phyloP scores from a whole-genome alignment of 2,888 invertebrate species.

The Seira ritae region DNA sequence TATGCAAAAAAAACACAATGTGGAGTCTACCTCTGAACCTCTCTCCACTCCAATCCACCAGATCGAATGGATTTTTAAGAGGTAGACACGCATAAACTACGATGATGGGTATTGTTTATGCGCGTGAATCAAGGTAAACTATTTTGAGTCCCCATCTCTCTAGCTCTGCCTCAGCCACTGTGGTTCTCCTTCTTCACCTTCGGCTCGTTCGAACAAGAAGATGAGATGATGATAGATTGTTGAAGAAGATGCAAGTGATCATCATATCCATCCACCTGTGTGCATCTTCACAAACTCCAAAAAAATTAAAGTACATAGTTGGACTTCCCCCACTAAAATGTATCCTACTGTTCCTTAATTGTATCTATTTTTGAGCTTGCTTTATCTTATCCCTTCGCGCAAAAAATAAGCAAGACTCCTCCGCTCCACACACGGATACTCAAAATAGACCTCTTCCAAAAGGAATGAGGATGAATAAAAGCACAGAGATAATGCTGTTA shows the following conservation, averaged over 20 bases:
- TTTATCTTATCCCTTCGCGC: not conserved
- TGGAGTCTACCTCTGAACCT: not conserved
- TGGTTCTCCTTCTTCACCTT: not conserved
- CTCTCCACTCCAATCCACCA: conserved; percentile 3
- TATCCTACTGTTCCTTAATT: conserved; percentile 9
- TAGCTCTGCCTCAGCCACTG: not conserved
- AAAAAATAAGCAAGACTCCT: not conserved
- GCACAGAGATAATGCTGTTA: not conserved
- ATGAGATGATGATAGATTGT: conserved; percentile 1
- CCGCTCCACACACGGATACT: not conserved
- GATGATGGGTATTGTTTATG: not conserved
- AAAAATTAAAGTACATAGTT: not conserved
- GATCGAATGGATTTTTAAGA: not conserved
- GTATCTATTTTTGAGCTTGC: not conserved
- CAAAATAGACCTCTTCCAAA: conserved; percentile 4
- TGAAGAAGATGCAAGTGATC: no score
- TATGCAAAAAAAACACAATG: not conserved
- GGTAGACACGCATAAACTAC: conserved; percentile 13
- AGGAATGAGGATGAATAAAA: conserved; percentile 10
- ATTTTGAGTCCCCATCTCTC: not conserved
- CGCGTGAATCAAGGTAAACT: conserved; percentile 4
- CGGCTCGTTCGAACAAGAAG: not conserved
- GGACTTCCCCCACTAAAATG: not conserved
- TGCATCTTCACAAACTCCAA: no score
- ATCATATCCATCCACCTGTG: no score